These are phyloP conservation scores for Tigriopus japonicus DNA, from an alignment of 1,140 invertebrate genomes.

Conservation along the genomic window DNA sequence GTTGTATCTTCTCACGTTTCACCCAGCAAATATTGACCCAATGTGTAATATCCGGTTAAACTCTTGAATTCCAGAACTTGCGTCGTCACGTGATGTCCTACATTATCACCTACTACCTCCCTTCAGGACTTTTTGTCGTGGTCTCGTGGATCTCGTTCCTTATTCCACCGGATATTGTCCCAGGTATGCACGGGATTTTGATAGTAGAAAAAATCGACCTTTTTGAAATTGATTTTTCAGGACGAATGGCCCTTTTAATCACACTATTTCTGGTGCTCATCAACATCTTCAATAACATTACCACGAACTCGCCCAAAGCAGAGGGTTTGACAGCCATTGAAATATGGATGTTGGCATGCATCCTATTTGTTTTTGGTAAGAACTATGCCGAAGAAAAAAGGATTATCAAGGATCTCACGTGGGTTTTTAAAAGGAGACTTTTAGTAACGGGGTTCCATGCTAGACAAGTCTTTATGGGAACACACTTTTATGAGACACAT, in stretches of 20 bases:
- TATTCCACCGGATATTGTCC: slow-evolving; percentile 15
- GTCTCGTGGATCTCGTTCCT: slow-evolving; percentile 14
- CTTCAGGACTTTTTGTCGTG: slow-evolving; percentile 13
- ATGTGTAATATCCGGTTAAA: neutral
- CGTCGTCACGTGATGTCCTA: slow-evolving; percentile 3
- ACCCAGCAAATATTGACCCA: neutral
- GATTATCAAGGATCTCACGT: too few species aligned
- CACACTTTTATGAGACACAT: too few species aligned
- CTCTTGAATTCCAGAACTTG: neutral
- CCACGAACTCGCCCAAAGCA: neutral
- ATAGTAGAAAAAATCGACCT: neutral
- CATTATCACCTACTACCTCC: slow-evolving; percentile 13
- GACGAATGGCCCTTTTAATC: neutral
- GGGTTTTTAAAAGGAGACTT: too few species aligned
- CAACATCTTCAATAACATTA: neutral
- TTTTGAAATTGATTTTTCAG: neutral
- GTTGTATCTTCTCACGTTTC: too few species aligned
- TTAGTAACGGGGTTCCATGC: too few species aligned
- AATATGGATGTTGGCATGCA: slow-evolving; percentile 9
- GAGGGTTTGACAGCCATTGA: slow-evolving; percentile 10
- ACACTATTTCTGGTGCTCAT: neutral
- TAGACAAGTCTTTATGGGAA: too few species aligned
- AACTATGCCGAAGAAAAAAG: too few species aligned
- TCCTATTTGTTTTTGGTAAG: slow-evolving; percentile 11
- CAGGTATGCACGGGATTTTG: neutral